These are phyloP conservation scores for Etheostoma spectabile DNA, from an alignment of 2,113 vertebrate species.

Conservation along the genomic window DNA sequence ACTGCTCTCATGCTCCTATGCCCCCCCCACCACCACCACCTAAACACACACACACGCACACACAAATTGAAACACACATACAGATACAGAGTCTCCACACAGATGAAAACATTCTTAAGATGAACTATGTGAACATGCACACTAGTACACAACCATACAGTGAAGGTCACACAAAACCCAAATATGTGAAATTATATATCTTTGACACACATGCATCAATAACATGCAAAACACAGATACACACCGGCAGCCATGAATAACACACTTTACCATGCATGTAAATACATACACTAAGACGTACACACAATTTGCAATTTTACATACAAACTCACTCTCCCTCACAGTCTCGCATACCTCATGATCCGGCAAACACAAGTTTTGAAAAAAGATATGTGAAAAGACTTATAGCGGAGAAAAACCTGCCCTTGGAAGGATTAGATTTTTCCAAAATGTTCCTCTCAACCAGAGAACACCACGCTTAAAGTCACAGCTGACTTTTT, in stretches of 20 bases:
- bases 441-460: constrained; percentile 18
- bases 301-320: not conserved
- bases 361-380: not conserved
- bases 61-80: constrained; percentile 12
- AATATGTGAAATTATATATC: not conserved
- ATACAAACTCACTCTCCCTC: not conserved
- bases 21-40: constrained; percentile 3
- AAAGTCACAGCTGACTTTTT: constrained; percentile 27
- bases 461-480: not conserved
- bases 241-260: constrained; percentile 11
- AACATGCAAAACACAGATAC: constrained; percentile 5
- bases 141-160: not conserved
- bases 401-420: not conserved
- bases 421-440: constrained; percentile 14
- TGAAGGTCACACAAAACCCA: not conserved
- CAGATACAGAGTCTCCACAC: constrained; percentile 4
- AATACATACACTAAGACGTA: not conserved
- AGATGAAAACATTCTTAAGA: constrained; percentile 19
- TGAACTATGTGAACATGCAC: constrained; percentile 5
- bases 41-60: constrained; percentile 17
- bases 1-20: constrained; percentile 59
- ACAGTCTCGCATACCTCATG: not conserved
- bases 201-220: not conserved
- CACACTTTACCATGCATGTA: not conserved
- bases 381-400: constrained; percentile 1